Evolutionary conservation across 2,888 invertebrate genomes (phyloP).

Genomic region (Taenaris catops): DNA sequence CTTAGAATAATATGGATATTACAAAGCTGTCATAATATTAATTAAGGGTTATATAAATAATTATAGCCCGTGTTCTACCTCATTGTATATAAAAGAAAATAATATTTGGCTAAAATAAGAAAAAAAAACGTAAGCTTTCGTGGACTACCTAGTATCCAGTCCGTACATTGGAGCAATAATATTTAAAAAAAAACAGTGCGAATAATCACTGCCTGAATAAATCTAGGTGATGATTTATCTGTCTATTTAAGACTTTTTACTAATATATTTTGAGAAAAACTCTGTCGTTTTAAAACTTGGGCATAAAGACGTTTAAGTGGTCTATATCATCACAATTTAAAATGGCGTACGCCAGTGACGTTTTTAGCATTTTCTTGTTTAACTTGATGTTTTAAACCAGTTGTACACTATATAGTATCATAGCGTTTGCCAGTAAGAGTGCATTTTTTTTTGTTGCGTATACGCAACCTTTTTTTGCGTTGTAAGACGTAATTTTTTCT

Average conservation of each 20-base stretch:
- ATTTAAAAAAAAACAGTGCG: conserved; percentile 31
- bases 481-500: conserved; percentile 16
- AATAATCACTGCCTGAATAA: conserved; percentile 51
- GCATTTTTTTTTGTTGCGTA: conserved; percentile 61
- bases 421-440: conserved; percentile 64
- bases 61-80: conserved; percentile 65
- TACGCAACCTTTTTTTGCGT: conserved; percentile 30
- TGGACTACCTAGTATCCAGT: conserved; percentile 42
- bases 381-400: conserved; percentile 23
- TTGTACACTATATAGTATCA: conserved; percentile 21
- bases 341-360: conserved; percentile 19
- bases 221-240: conserved; percentile 26
- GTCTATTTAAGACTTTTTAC: conserved; percentile 29
- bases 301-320: conserved; percentile 21
- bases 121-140: conserved; percentile 47
- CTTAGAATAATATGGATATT: conserved; percentile 21
- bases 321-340: conserved; percentile 30
- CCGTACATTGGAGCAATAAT: conserved; percentile 60
- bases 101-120: conserved; percentile 68
- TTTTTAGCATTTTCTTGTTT: conserved; percentile 21
- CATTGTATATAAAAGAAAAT: conserved; percentile 71
- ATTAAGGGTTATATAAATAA: conserved; percentile 42
- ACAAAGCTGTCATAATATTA: conserved; percentile 54
- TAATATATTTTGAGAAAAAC: conserved; percentile 24
- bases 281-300: conserved; percentile 24